These are phyloP conservation scores for Chrysodeixis includens DNA, from an alignment of 2,888 invertebrate species.

Conservation along the genomic window DNA sequence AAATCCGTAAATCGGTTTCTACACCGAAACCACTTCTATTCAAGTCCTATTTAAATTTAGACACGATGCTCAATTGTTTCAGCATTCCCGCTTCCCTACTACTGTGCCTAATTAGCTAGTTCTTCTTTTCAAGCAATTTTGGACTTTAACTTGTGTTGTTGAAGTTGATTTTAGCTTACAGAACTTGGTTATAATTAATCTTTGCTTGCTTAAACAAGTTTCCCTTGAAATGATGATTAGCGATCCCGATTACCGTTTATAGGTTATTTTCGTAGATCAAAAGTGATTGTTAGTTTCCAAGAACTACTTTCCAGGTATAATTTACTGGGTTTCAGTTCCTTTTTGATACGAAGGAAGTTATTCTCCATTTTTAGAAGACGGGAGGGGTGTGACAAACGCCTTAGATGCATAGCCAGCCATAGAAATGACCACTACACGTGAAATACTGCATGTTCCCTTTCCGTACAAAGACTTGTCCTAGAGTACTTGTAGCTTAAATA, in stretches of 20 bases:
- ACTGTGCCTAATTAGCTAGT: conserved; percentile 44
- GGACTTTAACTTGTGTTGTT: not conserved
- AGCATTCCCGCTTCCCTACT: conserved; percentile 45
- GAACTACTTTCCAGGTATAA: not conserved
- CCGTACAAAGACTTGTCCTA: too few species aligned
- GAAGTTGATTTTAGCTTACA: conserved; percentile 11
- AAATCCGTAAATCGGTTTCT: conserved; percentile 18
- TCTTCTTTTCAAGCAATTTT: conserved; percentile 17
- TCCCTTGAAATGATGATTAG: conserved; percentile 50
- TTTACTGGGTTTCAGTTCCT: not conserved
- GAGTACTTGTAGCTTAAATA: too few species aligned
- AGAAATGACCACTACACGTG: too few species aligned
- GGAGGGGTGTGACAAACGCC: too few species aligned
- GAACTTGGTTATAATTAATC: conserved; percentile 32
- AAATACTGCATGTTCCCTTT: too few species aligned
- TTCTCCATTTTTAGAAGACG: too few species aligned
- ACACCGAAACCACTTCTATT: conserved; percentile 22
- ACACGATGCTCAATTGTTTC: conserved; percentile 42
- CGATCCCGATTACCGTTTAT: conserved; percentile 38
- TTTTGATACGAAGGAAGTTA: not conserved
- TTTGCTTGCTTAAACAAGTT: conserved; percentile 26
- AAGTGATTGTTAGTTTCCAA: conserved; percentile 23
- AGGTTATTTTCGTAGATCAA: conserved; percentile 39
- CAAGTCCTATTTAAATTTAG: conserved; percentile 39
- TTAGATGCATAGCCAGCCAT: too few species aligned